Evolutionary conservation across 2,113 vertebrate species (phyloP).

Genomic region (Strix aluco): DNA sequence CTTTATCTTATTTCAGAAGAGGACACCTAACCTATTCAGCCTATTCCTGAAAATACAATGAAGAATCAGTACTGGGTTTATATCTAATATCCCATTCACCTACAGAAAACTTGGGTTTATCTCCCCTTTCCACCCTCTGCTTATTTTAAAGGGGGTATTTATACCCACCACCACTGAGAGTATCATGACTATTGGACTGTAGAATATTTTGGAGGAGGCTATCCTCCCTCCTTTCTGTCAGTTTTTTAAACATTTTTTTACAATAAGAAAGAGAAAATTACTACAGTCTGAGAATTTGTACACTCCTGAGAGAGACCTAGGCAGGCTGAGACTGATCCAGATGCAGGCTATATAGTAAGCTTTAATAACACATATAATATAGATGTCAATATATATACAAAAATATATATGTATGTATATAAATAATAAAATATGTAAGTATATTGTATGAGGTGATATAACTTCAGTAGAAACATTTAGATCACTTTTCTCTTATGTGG

Average conservation of each 20-base stretch:
- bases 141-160: not conserved
- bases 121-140: not conserved
- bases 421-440: not conserved
- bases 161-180: not conserved
- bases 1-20: not conserved
- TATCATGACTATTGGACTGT: not conserved
- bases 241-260: not conserved
- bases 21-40: not conserved
- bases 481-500: not conserved
- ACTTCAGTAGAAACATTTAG: not conserved
- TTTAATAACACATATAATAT: not conserved
- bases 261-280: not conserved
- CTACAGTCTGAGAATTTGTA: not conserved
- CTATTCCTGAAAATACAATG: not conserved
- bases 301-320: not conserved
- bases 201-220: not conserved
- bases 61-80: not conserved
- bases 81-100: not conserved
- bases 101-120: not conserved
- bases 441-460: not conserved
- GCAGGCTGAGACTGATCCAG: not conserved
- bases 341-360: not conserved
- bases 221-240: not conserved
- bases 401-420: not conserved
- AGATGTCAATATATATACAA: not conserved